Evolutionary conservation across 2,113 vertebrate genomes (phyloP).

Genomic region (Ictalurus punctatus): DNA sequence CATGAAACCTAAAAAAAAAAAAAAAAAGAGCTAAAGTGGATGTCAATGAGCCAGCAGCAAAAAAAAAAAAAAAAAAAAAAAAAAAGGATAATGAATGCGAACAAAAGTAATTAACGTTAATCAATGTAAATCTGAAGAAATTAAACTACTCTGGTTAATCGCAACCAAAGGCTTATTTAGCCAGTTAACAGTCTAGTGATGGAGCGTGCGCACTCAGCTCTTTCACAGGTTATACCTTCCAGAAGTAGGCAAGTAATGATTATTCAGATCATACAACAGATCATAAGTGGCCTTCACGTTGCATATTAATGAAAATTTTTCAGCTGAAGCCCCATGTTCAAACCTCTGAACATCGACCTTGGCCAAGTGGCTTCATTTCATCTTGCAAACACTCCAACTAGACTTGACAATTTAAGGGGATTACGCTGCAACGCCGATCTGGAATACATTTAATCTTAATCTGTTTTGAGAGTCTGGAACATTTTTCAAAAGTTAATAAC

Average conservation of each 20-base stretch:
- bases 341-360: background rate
- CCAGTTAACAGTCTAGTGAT: background rate
- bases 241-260: background rate
- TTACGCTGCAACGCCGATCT: background rate
- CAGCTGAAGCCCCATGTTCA: background rate
- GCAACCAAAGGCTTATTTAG: background rate
- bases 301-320: background rate
- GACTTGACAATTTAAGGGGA: background rate
- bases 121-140: background rate
- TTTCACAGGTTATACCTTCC: background rate
- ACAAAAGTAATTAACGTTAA: background rate
- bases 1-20: too few species aligned
- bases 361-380: background rate
- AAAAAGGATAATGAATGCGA: background rate
- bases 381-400: background rate
- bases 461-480: background rate
- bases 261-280: background rate
- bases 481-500: background rate
- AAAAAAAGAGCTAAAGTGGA: background rate
- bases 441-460: background rate
- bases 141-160: background rate
- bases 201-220: background rate
- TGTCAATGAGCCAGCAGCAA: background rate
- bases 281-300: background rate
- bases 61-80: background rate